These are phyloP conservation scores for Pithys albifrons DNA, from an alignment of 2,113 vertebrate species.

Conservation along the genomic window DNA sequence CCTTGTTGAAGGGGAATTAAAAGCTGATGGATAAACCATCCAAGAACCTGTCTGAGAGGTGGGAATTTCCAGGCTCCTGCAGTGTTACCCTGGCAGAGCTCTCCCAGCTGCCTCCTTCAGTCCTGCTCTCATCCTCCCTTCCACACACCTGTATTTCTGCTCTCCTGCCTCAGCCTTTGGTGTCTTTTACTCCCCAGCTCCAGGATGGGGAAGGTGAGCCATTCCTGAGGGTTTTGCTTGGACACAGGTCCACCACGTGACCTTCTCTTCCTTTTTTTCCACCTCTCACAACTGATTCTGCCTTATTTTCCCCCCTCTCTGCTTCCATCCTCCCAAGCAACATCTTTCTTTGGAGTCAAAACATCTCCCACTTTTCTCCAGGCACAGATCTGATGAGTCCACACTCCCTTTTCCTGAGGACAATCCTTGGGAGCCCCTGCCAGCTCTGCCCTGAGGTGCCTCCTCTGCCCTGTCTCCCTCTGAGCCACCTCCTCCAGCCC, in stretches of 20 bases:
- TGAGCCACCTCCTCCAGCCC: background rate
- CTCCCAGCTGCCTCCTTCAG: background rate
- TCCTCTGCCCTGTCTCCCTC: background rate
- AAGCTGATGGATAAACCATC: background rate
- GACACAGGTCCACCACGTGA: background rate
- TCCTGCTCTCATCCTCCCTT: background rate
- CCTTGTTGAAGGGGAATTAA: background rate
- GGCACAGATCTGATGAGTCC: background rate
- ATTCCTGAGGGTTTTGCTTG: background rate
- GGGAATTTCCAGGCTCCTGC: background rate
- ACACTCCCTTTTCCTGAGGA: background rate
- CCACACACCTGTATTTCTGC: background rate
- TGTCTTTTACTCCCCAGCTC: background rate
- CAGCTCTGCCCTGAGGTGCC: background rate
- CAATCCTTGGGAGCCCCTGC: background rate
- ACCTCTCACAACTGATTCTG: background rate
- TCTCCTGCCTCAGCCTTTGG: background rate
- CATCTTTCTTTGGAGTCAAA: background rate
- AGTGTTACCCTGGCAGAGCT: background rate
- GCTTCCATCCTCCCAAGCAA: background rate
- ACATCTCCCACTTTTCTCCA: background rate
- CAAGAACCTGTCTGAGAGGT: background rate
- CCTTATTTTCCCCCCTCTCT: background rate
- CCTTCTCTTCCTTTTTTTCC: background rate
- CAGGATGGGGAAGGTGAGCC: background rate